Evolutionary conservation across 2,888 invertebrate species (phyloP), one percentile per base, ranked within the genome.

Genomic region (Chrysolina oricalcia): DNA sequence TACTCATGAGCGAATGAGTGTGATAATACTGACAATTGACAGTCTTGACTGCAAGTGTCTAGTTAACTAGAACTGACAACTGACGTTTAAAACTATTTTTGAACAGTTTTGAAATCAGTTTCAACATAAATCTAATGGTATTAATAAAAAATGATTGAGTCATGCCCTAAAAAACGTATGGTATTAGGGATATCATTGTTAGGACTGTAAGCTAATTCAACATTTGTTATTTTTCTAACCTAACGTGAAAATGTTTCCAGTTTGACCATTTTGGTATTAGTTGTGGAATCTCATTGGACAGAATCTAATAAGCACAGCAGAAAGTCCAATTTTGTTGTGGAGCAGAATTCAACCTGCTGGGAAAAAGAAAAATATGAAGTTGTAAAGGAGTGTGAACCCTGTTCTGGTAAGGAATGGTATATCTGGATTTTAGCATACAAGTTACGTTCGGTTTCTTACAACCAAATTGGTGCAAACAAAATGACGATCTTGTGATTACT

Each of bases 111-210:
- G 4, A 35, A 6, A 6, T 35, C 35, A 35, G 8, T 35, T 35
- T 35, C 35, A 35, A 8, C 4, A 3, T 6, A 35, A 35, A 8
- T 35, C 6, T 35, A 5, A 23, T 5, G 17, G 19, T 21, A 19
- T 27, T n/a, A 23, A 19, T 50, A 9, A 59, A 86, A 83, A 86
- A 96, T 96, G 96, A 93, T 96, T 85, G 96, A 96, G 88, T 93
- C 94, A 78, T 96, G 95, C 87, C 94, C 96, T 23, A 94, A 94
- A 87, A 93, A 93, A 87, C 95, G 94, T 84, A 96, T 96, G 96
- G 89, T 96, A 67, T 88, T 95, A 76, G 95, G 94, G 68, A 93
- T 96, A 78, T 92, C 94, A 78, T 90, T 93, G 82, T 89, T 96
- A 81, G 95, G 94, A 89, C 90, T 94, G 93, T 95, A 90, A 90